phyloP scores from a whole-genome alignment of 2,113 vertebrate species.

The Prinia subflava region DNA sequence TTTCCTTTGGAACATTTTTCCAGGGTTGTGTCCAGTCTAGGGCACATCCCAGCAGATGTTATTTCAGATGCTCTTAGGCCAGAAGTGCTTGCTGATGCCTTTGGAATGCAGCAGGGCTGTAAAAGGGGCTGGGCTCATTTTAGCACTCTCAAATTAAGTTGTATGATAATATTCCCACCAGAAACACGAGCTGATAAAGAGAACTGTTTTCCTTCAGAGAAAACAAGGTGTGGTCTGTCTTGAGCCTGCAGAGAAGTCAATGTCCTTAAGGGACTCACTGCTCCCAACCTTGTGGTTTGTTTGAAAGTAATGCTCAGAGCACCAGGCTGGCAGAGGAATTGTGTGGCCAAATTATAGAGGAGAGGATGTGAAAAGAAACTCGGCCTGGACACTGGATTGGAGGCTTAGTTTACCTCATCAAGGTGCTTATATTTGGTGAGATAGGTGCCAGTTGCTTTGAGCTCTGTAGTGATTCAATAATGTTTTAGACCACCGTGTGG shows the following conservation, averaged over 20 bases:
- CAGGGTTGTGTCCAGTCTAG: neutral
- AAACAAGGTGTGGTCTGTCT: neutral
- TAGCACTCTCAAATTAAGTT: neutral
- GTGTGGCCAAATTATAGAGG: neutral
- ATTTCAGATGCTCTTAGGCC: neutral
- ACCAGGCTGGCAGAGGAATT: neutral
- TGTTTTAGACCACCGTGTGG: neutral
- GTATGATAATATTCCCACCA: neutral
- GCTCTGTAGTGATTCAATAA: neutral
- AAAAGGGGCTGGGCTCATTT: neutral
- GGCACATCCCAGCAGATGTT: neutral
- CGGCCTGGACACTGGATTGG: neutral
- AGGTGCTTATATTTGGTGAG: neutral
- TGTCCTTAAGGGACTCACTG: neutral
- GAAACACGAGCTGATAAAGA: neutral
- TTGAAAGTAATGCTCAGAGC: neutral
- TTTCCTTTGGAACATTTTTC: neutral
- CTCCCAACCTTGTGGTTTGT: neutral
- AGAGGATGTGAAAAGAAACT: neutral
- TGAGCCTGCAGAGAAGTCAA: neutral
- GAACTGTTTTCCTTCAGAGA: neutral
- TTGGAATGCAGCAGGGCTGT: neutral
- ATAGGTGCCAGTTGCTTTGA: neutral
- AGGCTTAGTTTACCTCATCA: neutral
- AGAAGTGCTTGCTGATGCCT: neutral